Evolutionary conservation across 2,797 vertebrate genomes (phyloP), one percentile per base, ranked within the genome.

Genomic region (Otolemur crassicaudatus): DNA sequence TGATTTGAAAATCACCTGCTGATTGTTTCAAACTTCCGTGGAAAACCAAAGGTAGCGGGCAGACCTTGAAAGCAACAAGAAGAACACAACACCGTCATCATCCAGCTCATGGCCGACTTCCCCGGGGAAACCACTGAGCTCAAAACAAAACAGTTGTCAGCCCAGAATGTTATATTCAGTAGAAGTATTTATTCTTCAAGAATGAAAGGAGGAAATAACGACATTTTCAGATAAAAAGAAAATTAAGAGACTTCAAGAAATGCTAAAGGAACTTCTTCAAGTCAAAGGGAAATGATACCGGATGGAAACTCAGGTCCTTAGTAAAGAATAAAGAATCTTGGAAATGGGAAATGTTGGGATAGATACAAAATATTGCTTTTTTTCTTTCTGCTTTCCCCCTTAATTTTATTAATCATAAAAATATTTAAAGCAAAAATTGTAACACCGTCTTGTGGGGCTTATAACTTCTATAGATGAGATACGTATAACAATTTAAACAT

Each of bases 401-500:
- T 70, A 43, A 12, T 89, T 93, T 73, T 83, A 27, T 67, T 79
- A 88, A 77, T 70, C 49, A 29, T 37, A 1, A 63, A 79, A 49
- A 31, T 89, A n/a, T 56, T 94, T 83, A 86, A 80, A 93, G 80
- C 37, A 82, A 91, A 86, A 94, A 31, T 77, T 27, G 6, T 23
- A 69, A 58, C 25, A 4, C 37, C 23, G 5, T 67, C 63, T 61
- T 58, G 2, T 7, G 56, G 61, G 87, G 23, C 61, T 91, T 34
- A 3, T 70, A 49, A 49, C 65, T 34, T 63, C 75, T 67, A 37
- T 34, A 53, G 60, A 60, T 93, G 29, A 11, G 23, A 34, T 34
- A 10, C 58, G 3, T 58, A 1, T 17, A 92, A 31, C 14, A 63
- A 16, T 60, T 16, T 0, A 69, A 43, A 40, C 10, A 20, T 67